Conservation (phyloP, 1,140 invertebrate genomes). For the Drosophila novamexicana region DNA sequence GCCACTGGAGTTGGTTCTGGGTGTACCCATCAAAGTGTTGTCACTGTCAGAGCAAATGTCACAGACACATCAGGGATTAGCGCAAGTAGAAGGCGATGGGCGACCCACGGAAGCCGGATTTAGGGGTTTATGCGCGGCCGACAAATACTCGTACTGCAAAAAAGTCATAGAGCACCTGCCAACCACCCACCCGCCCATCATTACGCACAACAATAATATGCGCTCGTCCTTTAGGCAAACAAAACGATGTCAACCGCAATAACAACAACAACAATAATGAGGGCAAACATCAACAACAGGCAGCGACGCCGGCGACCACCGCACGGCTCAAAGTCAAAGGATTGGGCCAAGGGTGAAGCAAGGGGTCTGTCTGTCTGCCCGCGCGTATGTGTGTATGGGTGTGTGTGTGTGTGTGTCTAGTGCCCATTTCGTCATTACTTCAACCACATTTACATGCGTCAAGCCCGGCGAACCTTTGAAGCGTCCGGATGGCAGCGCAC, state of each 20-base stretch:
- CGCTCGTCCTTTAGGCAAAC: constrained; percentile 69
- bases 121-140: constrained; percentile 74
- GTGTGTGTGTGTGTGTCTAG: constrained; percentile 52
- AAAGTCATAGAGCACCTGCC: constrained; percentile 60
- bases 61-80: constrained; percentile 84
- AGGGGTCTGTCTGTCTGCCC: constrained; percentile 1
- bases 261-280: constrained; percentile 78
- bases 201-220: constrained; percentile 31
- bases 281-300: constrained; percentile 82
- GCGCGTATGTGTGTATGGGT: not conserved
- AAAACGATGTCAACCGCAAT: constrained; percentile 81
- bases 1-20: constrained; percentile 33
- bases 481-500: constrained; percentile 54
- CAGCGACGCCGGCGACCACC: constrained; percentile 40
- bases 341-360: constrained; percentile 46
- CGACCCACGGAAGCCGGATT: constrained; percentile 59
- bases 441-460: constrained; percentile 84
- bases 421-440: constrained; percentile 84
- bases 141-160: constrained; percentile 57
- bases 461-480: constrained; percentile 71
- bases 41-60: constrained; percentile 84
- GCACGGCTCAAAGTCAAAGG: constrained; percentile 68
- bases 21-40: constrained; percentile 82
- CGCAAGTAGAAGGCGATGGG: constrained; percentile 48
- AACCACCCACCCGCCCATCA: not conserved